phyloP scores from a whole-genome alignment of 1,140 invertebrate genomes.

The Sitodiplosis mosellana region DNA sequence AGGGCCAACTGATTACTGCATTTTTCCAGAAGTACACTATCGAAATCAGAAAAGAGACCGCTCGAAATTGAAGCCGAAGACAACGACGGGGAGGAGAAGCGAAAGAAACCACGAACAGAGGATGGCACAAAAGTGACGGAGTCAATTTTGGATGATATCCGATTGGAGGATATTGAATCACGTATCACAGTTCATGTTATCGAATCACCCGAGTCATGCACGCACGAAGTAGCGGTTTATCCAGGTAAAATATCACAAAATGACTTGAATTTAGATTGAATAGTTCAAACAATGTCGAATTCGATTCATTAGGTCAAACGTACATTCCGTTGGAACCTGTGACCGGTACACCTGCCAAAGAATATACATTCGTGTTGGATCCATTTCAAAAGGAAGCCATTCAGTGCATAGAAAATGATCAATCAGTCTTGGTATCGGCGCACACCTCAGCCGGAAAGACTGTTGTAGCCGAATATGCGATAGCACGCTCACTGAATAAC shows the following conservation, averaged over 20 bases:
- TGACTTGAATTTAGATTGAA: neutral
- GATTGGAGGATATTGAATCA: slow-evolving; percentile 22
- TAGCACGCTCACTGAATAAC: slow-evolving; percentile 34
- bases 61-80: neutral
- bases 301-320: slow-evolving; percentile 34
- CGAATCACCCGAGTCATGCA: slow-evolving; percentile 75
- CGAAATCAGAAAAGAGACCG: slow-evolving; percentile 7
- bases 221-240: slow-evolving; percentile 84
- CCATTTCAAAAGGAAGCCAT: slow-evolving; percentile 98
- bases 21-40: neutral
- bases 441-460: slow-evolving; percentile 99
- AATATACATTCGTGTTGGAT: slow-evolving; percentile 90
- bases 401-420: slow-evolving; percentile 92
- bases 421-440: slow-evolving; percentile 93
- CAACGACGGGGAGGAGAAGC: neutral
- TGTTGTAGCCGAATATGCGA: slow-evolving; percentile 88
- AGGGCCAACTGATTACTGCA: neutral
- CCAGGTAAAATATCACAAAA: slow-evolving; percentile 24
- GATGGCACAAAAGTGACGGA: slow-evolving; percentile 13
- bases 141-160: slow-evolving; percentile 24
- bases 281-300: neutral
- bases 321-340: slow-evolving; percentile 52
- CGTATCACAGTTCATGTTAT: slow-evolving; percentile 71
- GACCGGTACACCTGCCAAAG: slow-evolving; percentile 60
- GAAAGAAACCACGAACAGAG: neutral